Conservation (phyloP, 2,888 invertebrate genomes). For the Melanophora roralis region DNA sequence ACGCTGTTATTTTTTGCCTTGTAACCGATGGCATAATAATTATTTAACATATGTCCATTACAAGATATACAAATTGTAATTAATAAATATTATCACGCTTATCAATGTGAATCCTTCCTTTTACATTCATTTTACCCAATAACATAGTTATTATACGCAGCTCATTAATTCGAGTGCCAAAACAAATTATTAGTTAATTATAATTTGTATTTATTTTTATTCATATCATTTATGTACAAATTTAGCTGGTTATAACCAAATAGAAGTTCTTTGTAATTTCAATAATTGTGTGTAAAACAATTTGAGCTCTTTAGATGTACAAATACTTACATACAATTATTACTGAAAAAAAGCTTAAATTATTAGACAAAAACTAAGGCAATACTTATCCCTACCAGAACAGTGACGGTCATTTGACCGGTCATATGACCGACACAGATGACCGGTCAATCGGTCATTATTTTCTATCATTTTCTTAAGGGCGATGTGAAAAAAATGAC, state of each 20-base stretch:
- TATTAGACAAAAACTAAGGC: neutral
- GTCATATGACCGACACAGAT: no score
- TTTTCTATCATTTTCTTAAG: no score
- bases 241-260: no score
- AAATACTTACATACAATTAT: no score
- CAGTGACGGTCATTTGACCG: no score
- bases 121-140: neutral
- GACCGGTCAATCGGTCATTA: no score
- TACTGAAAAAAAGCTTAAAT: neutral
- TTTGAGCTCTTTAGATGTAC: constrained; percentile 6
- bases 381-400: no score
- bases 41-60: constrained; percentile 41
- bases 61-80: constrained; percentile 45
- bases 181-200: neutral
- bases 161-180: no score
- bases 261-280: neutral
- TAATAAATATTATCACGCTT: constrained; percentile 12
- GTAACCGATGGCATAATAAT: constrained; percentile 30
- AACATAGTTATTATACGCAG: no score
- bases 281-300: neutral
- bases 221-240: neutral
- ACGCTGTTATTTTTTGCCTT: no score
- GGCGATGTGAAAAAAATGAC: no score
- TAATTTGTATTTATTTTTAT: neutral
- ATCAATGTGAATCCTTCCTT: constrained; percentile 34